A percentile compares a stretch with the other conserved stretches of the same genome.
These are phyloP conservation scores for Athalia cordata DNA, from an alignment of 2,888 invertebrate species.

Conservation along the genomic window DNA sequence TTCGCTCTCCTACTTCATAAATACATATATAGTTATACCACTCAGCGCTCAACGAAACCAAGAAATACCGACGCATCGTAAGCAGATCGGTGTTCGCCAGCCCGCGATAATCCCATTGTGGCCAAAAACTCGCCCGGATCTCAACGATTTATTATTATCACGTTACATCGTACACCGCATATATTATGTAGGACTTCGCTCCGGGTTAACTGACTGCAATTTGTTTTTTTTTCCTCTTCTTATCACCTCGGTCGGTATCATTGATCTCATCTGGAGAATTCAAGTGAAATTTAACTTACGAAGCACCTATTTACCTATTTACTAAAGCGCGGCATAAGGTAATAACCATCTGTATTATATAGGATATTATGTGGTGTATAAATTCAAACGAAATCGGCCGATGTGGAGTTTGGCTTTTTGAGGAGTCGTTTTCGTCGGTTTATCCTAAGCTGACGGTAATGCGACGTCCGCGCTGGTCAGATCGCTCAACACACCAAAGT, in stretches of 20 bases:
- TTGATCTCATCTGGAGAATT: no score
- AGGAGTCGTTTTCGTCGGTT: not conserved
- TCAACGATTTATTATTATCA: not conserved
- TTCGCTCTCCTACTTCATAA: not conserved
- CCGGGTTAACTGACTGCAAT: no score
- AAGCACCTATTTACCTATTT: no score
- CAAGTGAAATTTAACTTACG: no score
- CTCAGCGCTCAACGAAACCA: slow-evolving; percentile 20
- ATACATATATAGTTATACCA: no score
- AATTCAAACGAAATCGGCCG: not conserved
- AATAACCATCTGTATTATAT: no score
- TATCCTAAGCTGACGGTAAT: slow-evolving; percentile 62
- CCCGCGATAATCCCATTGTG: slow-evolving; percentile 64
- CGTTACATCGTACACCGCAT: no score
- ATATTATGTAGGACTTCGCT: no score
- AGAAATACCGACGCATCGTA: slow-evolving; percentile 53
- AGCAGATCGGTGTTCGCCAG: slow-evolving; percentile 65
- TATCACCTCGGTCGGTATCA: no score
- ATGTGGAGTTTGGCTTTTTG: not conserved
- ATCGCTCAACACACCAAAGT: slow-evolving; percentile 48
- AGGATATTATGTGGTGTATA: no score
- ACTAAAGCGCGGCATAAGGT: no score
- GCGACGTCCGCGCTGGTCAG: slow-evolving; percentile 60
- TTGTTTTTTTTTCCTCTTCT: no score
- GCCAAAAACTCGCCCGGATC: slow-evolving; percentile 16